Base-by-base conservation (phyloP, 2,888 invertebrate genomes). In the Drosophila leonis region DNA sequence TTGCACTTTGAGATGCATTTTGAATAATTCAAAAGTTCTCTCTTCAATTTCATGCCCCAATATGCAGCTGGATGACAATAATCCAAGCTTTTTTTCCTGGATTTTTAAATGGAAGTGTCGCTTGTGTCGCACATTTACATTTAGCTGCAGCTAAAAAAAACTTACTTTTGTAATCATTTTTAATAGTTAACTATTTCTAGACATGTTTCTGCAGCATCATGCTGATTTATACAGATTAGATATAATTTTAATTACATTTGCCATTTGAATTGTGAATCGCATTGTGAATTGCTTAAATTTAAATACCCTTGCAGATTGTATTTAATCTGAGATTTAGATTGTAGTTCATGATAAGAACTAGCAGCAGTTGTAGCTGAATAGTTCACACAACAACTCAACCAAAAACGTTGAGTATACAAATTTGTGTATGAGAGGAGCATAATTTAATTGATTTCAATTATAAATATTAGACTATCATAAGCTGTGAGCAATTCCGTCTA, bases 1-100 rank as follows among this genome's bases (percentile, higher is more conserved):
- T 49, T 61, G 18, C 48, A 59, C 68, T 68, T 54, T 63, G 48
- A 65, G 80, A 66, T 67, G 72, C 78, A 71, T 67, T n/a, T 82
- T 83, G 66, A 79, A 75, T 70, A 70, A 84, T 82, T 72, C 69
- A 75, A 65, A 55, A 67, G 61, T 73, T 56, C 46, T 48, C 46
- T 48, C 52, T 49, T 24, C 27, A 12, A 29, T 31, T 51, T 12
- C 29, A 35, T 9, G 27, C 13, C 35, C 8, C 35, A 44, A 46
- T 33, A 33, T 13, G 24, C 57, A 48, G 24, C 49, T 59, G 52
- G 6, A 35, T 55, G 24, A 37, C 29, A 48, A 29, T 29, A 35
- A 9, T 35, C 51, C 33, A 8, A 20, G 51, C 13, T 39, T 37
- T 37, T 27, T 15, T 29, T 6, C 15, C n/a, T 15, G 15, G 15